Evolutionary conservation across 2,888 invertebrate species (phyloP).

Genomic region (Cephus spinipes): DNA sequence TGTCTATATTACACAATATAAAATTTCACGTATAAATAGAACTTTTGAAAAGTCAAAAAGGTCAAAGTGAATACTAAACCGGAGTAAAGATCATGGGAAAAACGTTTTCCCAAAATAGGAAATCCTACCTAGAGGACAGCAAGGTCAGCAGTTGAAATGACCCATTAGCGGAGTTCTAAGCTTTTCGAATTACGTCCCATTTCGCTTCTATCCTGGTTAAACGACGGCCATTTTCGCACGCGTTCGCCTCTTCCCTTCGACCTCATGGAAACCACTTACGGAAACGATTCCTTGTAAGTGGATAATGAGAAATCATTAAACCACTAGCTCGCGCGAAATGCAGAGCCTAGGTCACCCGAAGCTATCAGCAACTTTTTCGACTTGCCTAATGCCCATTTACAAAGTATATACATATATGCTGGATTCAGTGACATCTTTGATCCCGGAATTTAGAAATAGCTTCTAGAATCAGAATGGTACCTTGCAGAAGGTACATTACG

Average conservation of each 20-base stretch:
- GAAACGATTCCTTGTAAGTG: slow-evolving; percentile 47
- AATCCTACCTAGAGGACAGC: neutral
- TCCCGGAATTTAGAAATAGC: neutral
- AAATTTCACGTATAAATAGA: neutral
- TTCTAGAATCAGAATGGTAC: neutral
- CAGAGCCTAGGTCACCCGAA: neutral
- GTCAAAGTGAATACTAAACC: neutral
- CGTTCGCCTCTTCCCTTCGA: neutral
- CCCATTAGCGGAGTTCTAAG: neutral
- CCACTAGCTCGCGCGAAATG: slow-evolving; percentile 18
- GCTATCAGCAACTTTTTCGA: neutral
- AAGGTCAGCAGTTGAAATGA: neutral
- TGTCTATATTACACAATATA: neutral
- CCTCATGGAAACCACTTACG: slow-evolving; percentile 36
- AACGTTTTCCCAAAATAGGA: neutral
- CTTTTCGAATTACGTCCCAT: neutral
- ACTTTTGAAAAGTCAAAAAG: neutral
- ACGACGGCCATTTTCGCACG: neutral
- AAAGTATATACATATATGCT: neutral
- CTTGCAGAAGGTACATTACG: neutral
- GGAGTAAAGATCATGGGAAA: neutral
- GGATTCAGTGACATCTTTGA: neutral
- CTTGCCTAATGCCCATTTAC: neutral
- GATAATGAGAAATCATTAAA: slow-evolving; percentile 51
- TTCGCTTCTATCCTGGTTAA: neutral